phyloP scores from a whole-genome alignment of 2,113 vertebrate species.

The Hydrochoerus hydrochaeris region DNA sequence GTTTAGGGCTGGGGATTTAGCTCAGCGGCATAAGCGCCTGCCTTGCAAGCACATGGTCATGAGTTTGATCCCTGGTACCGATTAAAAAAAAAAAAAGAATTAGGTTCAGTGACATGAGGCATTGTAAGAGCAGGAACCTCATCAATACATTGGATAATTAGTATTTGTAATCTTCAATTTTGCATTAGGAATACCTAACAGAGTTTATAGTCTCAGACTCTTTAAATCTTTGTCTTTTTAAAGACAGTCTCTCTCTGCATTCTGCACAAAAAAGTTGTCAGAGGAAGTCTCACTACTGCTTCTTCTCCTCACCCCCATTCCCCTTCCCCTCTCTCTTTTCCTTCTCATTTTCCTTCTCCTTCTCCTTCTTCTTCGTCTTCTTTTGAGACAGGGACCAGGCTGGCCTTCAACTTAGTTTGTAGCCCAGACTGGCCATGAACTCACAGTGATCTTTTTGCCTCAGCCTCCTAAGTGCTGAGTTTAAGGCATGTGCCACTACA shows the following conservation, averaged over 20 bases:
- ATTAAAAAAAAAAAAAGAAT: too few relatives aligned
- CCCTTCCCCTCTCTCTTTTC: too few relatives aligned
- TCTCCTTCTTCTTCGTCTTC: too few relatives aligned
- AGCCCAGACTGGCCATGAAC: not conserved
- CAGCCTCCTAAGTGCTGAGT: not conserved
- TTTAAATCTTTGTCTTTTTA: not conserved
- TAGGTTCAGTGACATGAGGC: constrained; percentile 2
- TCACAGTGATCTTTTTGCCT: not conserved
- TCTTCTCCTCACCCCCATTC: too few relatives aligned
- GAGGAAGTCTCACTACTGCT: too few relatives aligned
- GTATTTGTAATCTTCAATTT: constrained; percentile 38
- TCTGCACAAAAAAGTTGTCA: too few relatives aligned
- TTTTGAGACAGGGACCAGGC: too few relatives aligned
- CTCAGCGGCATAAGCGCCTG: too few relatives aligned
- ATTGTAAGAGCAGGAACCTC: not conserved
- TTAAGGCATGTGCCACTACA: not conserved
- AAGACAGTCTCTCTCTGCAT: not conserved
- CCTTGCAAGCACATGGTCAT: too few relatives aligned
- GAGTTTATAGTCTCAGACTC: not conserved
- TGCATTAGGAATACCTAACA: constrained; percentile 47
- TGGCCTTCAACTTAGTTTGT: not conserved
- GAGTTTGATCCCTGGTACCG: too few relatives aligned
- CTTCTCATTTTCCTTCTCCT: too few relatives aligned
- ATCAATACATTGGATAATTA: constrained; percentile 45
- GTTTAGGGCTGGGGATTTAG: too few relatives aligned